Base-by-base conservation (phyloP, 2,113 vertebrate genomes). In the Prinia subflava region DNA sequence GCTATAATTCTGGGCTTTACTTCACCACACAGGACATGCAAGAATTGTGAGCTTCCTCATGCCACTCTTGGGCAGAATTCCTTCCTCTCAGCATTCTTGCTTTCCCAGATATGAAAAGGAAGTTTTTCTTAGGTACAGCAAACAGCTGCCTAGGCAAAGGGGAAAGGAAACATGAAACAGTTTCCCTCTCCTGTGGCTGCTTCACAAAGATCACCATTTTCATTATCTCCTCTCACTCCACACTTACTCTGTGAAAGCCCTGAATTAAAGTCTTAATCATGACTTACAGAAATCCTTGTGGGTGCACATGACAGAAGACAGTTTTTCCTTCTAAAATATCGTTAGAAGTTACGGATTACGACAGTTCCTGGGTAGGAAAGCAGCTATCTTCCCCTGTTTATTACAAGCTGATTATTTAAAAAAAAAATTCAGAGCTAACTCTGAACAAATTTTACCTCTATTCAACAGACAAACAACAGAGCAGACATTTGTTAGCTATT, bases 221-320 rank as follows among this genome's bases (percentile, higher is more conserved):
- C 33, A 27, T 90, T 89, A 94, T 90, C 92, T 90, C 49, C 68
- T 42, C 92, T 93, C 76, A 41, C 69, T 92, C 73, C 89, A 89
- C 86, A 25, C 55, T 94, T 75, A 44, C 49, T 63, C 69, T 71
- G 16, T 19, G 52, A 89, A 88, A 95, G 64, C 68, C 64, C 68
- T 86, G 92, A 91, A 94, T 94, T 94, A 73, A 90, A 91, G 82
- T 31, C 87, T 92, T 91, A 92, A 95, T 91, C 90, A 14, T 63
- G 90, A 88, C 87, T 95, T 95, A 92, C 67, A 95, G 92, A 94
- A 93, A 93, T 94, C 90, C 96, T 94, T 87, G 84, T 63, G 85
- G 93, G 75, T 96, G 82, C 90, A 94, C 75, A 77, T 49, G 93
- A 91, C 93, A 94, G 83, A 92, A 90, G 78, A 85, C 74, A 89